Conservation (phyloP, 1,140 invertebrate species). For the Drosophila novamexicana region DNA sequence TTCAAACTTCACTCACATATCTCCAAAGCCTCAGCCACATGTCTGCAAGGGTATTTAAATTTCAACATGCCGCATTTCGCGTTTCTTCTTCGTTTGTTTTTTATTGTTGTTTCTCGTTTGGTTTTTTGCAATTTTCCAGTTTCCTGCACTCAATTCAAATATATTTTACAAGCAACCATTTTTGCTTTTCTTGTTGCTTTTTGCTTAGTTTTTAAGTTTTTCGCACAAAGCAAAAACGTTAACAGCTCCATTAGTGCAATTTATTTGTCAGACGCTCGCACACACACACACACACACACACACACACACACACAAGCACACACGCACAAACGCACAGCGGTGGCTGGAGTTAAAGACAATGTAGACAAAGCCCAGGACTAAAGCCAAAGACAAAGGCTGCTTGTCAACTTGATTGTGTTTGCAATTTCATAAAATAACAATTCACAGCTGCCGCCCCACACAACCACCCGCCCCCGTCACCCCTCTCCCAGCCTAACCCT, state of each 20-base stretch:
- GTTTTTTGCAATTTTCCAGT: slow-evolving; percentile 43
- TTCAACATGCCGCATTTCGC: too few species aligned
- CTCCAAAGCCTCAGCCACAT: too few species aligned
- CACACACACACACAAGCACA: neutral
- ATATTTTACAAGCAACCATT: slow-evolving; percentile 65
- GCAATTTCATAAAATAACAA: slow-evolving; percentile 83
- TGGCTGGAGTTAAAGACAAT: slow-evolving; percentile 7
- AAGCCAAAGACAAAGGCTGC: slow-evolving; percentile 63
- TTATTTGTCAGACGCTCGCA: slow-evolving; percentile 66
- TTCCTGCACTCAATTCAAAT: slow-evolving; percentile 78
- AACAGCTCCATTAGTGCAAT: slow-evolving; percentile 82
- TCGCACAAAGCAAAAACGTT: slow-evolving; percentile 53
- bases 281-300: neutral
- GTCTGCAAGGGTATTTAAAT: too few species aligned
- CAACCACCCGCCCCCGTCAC: neutral
- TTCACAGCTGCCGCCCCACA: slow-evolving; percentile 36
- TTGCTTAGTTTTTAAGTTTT: slow-evolving; percentile 56
- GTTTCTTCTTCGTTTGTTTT: slow-evolving; percentile 1
- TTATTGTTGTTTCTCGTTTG: slow-evolving; percentile 27
- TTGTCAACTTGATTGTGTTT: slow-evolving; percentile 80
- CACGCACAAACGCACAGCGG: neutral
- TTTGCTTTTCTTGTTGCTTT: slow-evolving; percentile 6
- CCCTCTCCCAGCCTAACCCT: neutral
- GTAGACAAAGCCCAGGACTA: neutral
- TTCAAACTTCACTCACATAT: too few species aligned